Conservation (phyloP, 2,888 invertebrate genomes). For the Napeogenes inachia region DNA sequence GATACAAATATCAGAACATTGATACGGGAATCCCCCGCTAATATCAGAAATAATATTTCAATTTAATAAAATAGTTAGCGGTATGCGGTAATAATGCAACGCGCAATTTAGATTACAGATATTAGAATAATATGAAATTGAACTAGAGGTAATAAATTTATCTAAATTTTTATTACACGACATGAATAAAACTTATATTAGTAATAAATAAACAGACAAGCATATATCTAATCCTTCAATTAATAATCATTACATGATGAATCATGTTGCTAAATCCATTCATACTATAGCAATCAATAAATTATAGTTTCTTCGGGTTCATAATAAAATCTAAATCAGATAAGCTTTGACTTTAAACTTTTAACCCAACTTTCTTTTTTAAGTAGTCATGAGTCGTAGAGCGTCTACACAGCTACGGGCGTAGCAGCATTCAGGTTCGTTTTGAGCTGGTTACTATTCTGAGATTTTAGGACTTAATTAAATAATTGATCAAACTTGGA, state of each 20-base stretch:
- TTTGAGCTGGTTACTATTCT: neutral
- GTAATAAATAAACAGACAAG: neutral
- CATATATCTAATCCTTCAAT: neutral
- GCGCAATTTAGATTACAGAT: neutral
- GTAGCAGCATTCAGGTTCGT: conserved; percentile 13
- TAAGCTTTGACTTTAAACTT: neutral
- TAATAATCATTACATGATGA: no score
- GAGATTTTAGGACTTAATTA: no score
- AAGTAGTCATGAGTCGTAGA: conserved; percentile 10
- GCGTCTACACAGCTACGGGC: conserved; percentile 23
- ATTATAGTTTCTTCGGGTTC: neutral
- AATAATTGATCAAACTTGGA: no score
- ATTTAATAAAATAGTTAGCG: neutral
- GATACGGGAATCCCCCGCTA: neutral
- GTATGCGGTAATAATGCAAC: neutral
- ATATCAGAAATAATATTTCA: neutral
- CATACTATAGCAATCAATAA: neutral
- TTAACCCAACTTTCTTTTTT: neutral
- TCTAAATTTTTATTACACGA: neutral
- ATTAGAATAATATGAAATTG: no score
- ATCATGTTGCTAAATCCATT: no score
- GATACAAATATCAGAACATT: neutral
- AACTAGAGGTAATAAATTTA: no score
- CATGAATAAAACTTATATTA: neutral
- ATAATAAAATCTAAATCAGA: neutral